Base-by-base conservation (phyloP, 2,888 invertebrate species). In the Blastobasis lacticolella region DNA sequence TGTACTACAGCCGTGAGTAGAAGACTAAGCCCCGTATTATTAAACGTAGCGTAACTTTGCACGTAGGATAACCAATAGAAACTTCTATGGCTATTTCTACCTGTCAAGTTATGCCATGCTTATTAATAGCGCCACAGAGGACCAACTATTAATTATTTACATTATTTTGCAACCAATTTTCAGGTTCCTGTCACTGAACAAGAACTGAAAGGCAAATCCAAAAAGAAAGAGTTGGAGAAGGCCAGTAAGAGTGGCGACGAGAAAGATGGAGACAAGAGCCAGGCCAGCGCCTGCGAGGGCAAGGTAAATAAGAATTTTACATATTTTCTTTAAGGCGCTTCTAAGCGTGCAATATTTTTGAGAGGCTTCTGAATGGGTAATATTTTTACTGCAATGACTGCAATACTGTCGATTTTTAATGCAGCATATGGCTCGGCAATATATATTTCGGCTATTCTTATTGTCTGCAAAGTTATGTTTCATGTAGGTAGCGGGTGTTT, bases 111-210 rank as follows among this genome's bases (percentile, higher is more conserved):
- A n/a, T n/a, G n/a, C n/a, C n/a, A n/a, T n/a, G n/a, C n/a, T n/a
- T n/a, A n/a, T n/a, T n/a, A n/a, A n/a, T n/a, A n/a, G n/a, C n/a
- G n/a, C n/a, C n/a, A n/a, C n/a, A n/a, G n/a, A n/a, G n/a, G n/a
- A n/a, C n/a, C n/a, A 23, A 23, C 23, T 23, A 23, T 23, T 23
- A 2, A 23, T 23, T 23, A 40, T 9, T 40, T 40, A 40, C 40
- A 8, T 8, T 42, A 42, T 42, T 42, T 49, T 42, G 41, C 10
- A 49, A 9, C 42, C 42, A 57, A 49, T 41, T 52, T 69, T n/a
- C 54, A 89, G 89, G 93, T 94, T 23, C 93, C 94, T 23, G 92
- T 94, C 5, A 91, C 91, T 57, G 94, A 94, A 67, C 91, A 92
- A 61, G 92, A 92, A 66, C 72, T 91, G 54, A 91, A 90, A 68